These are phyloP conservation scores for Clanis bilineata DNA, from an alignment of 2,888 invertebrate species.

Conservation along the genomic window DNA sequence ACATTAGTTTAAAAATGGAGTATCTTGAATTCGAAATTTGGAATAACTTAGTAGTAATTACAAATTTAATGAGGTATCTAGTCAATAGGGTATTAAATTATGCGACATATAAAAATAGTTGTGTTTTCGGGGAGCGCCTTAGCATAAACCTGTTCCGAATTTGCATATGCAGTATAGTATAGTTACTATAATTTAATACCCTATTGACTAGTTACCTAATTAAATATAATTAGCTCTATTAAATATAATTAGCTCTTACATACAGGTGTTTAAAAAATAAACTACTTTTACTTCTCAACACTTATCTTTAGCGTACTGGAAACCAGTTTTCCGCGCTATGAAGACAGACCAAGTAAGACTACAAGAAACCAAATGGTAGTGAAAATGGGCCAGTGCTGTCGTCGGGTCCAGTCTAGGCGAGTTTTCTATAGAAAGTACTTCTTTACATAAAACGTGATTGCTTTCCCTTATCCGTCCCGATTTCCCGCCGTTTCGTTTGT, in stretches of 20 bases:
- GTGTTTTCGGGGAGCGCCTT: too few species aligned
- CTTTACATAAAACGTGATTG: conserved; percentile 21
- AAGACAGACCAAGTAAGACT: neutral
- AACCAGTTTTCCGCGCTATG: neutral
- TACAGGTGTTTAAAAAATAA: neutral
- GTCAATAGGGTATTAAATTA: too few species aligned
- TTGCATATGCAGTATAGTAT: too few species aligned
- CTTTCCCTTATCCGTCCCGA: conserved; percentile 31
- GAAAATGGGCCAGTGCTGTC: conserved; percentile 23
- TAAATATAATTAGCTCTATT: neutral
- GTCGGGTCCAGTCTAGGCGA: conserved; percentile 20
- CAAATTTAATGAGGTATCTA: too few species aligned
- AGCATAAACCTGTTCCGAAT: too few species aligned
- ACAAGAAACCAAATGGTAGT: conserved; percentile 6
- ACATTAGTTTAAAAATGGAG: too few species aligned
- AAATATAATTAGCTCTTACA: neutral
- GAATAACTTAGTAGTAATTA: too few species aligned
- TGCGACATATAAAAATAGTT: too few species aligned
- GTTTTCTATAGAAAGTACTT: conserved; percentile 36
- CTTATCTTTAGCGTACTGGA: neutral
- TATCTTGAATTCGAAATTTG: too few species aligned
- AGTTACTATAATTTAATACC: too few species aligned
- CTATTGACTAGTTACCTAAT: too few species aligned
- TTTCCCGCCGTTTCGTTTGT: conserved; percentile 35
- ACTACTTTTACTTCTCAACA: neutral